phyloP scores from a whole-genome alignment of 1,140 invertebrate genomes.

The Macrobrachium rosenbergii region DNA sequence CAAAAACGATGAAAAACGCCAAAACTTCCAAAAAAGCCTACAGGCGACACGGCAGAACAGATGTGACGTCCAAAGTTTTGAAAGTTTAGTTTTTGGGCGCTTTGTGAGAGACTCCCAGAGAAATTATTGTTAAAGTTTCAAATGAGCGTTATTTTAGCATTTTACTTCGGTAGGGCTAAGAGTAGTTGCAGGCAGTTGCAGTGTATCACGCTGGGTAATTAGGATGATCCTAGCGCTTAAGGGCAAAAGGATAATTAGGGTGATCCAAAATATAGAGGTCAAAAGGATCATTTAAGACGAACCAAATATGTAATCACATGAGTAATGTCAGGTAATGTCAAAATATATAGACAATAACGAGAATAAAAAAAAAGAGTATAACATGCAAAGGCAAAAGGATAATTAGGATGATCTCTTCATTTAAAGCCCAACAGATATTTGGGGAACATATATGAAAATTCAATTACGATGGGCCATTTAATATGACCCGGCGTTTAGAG shows the following conservation, averaged over 20 bases:
- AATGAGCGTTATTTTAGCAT: constrained; percentile 40
- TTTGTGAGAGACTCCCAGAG: constrained; percentile 11
- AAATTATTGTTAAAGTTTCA: constrained; percentile 51
- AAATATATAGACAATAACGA: too few species aligned
- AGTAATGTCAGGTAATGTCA: too few species aligned
- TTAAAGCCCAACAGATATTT: too few species aligned
- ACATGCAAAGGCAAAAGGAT: too few species aligned
- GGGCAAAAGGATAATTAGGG: not conserved
- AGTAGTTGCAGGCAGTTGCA: constrained; percentile 11
- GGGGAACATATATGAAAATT: too few species aligned
- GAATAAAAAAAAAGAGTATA: too few species aligned
- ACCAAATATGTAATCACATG: too few species aligned
- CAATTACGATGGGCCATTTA: too few species aligned
- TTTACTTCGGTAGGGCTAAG: constrained; percentile 1
- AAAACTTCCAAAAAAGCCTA: constrained; percentile 18
- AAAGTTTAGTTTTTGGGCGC: constrained; percentile 4
- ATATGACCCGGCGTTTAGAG: too few species aligned
- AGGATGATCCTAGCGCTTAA: too few species aligned
- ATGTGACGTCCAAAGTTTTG: constrained; percentile 38
- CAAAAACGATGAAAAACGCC: constrained; percentile 2
- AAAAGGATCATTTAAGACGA: not conserved
- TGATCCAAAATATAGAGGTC: not conserved
- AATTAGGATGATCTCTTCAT: too few species aligned
- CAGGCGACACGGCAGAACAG: constrained; percentile 22
- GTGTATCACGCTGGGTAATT: too few species aligned